A percentile compares a stretch with the other conserved stretches of the same genome.
Evolutionary conservation across 2,888 invertebrate species (phyloP).

Genomic region (Mellilla xanthometata): DNA sequence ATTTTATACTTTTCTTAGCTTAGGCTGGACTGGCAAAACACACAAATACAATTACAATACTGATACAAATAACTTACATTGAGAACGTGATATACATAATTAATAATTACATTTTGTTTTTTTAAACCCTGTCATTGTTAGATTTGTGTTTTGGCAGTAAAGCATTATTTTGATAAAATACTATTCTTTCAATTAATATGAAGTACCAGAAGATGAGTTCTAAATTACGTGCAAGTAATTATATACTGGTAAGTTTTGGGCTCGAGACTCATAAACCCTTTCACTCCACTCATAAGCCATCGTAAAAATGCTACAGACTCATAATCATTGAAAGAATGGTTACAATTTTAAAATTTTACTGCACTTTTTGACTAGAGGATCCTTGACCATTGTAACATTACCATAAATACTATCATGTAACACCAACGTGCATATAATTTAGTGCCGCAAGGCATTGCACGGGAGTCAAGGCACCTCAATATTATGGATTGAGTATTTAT

Average conservation of each 20-base stretch:
- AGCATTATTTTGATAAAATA: conserved; percentile 60
- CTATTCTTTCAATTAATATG: conserved; percentile 58
- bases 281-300: no score
- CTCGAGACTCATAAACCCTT: conserved; percentile 16
- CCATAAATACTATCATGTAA: conserved; percentile 30
- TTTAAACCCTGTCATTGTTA: conserved; percentile 32
- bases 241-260: conserved; percentile 8
- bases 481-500: conserved; percentile 72
- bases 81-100: conserved; percentile 24
- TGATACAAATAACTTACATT: conserved; percentile 32
- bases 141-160: conserved; percentile 75
- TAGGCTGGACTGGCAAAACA: conserved; percentile 78
- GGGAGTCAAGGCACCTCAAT: conserved; percentile 73
- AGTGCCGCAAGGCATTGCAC: conserved; percentile 29
- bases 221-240: conserved; percentile 8
- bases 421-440: conserved; percentile 18
- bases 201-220: neutral
- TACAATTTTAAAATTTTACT: conserved; percentile 72
- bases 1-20: conserved; percentile 74
- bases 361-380: conserved; percentile 75
- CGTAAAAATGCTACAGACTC: conserved; percentile 6
- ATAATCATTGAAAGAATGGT: conserved; percentile 60
- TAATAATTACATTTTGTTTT: conserved; percentile 31
- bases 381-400: conserved; percentile 56
- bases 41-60: conserved; percentile 40